Evolutionary conservation across 1,140 invertebrate genomes (phyloP), one percentile per base, ranked within the genome.

Genomic region (Chrysomallon squamiferum): DNA sequence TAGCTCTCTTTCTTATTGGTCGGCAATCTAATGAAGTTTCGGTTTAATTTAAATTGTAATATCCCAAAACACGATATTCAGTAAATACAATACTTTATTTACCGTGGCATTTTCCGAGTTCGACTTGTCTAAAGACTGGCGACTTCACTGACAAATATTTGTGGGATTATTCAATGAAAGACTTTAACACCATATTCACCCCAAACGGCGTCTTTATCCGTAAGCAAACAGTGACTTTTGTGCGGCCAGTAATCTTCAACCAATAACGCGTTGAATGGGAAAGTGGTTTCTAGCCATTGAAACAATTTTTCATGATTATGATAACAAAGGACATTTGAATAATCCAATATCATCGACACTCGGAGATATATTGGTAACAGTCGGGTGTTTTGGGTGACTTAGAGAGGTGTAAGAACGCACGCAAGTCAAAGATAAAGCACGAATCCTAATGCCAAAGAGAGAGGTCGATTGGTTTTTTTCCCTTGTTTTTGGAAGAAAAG

Each of bases 251-350:
- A 30, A 54, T 54, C 25, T 13, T 22, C 50, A 20, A 25, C 22
- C 22, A 30, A 54, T 27, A 22, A 25, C 22, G 15, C 29, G 25
- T 13, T 54, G 50, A 6, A 30, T 15, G 25, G 15, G 25, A 9
- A 30, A 25, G 50, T 27, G 22, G 22, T 54, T 25, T 27, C 50
- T 27, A 27, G 29, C 22, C 50, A 54, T 27, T 38, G 50, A 54
- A 54, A 54, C 50, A 54, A 54, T 54, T 54, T 47, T 27, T 27
- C 29, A 25, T 27, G 50, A 54, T 54, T 54, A 54, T 18, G n/a
- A 15, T 13, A 54, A 54, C 50, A 54, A 54, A 54, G 25, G 50
- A 25, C 25, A 27, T 54, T 54, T 30, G 29, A 30, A 15, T 27
- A 54, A 27, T 22, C 50, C 7, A 30, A 22, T 25, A 20, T 27